Evolutionary conservation across 2,797 vertebrate genomes (phyloP).

Genomic region (Helostoma temminkii): DNA sequence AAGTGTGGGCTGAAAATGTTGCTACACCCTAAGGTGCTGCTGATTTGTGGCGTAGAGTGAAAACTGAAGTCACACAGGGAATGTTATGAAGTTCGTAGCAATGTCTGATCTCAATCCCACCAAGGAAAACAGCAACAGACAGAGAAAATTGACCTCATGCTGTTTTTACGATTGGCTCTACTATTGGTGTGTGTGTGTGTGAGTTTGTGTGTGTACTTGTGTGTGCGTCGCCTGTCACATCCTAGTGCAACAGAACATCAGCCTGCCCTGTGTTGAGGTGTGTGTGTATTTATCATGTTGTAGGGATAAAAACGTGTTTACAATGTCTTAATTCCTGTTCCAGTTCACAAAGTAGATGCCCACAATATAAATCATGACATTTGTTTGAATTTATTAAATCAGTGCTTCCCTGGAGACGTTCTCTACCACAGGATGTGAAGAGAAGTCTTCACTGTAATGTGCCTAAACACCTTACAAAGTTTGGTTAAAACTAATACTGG

Average conservation of each 20-base stretch:
- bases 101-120: conserved; percentile 5
- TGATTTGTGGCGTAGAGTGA: too few species aligned
- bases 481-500: background rate
- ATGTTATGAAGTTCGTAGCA: background rate
- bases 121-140: conserved; percentile 13
- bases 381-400: background rate
- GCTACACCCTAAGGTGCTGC: background rate
- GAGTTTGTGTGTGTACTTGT: background rate
- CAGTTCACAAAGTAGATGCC: background rate
- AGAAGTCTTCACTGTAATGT: background rate
- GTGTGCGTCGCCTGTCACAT: conserved; percentile 8
- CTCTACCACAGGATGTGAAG: background rate
- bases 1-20: background rate
- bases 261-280: background rate
- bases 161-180: background rate
- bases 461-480: background rate
- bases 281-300: background rate
- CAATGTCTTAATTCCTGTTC: background rate
- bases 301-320: background rate
- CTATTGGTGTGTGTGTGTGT: background rate
- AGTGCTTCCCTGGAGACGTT: background rate
- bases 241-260: conserved; percentile 9
- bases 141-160: background rate
- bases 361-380: background rate
- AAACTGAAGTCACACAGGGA: conserved; percentile 8